Conservation (phyloP, 2,797 vertebrate genomes). For the Phalloptychus januarius region DNA sequence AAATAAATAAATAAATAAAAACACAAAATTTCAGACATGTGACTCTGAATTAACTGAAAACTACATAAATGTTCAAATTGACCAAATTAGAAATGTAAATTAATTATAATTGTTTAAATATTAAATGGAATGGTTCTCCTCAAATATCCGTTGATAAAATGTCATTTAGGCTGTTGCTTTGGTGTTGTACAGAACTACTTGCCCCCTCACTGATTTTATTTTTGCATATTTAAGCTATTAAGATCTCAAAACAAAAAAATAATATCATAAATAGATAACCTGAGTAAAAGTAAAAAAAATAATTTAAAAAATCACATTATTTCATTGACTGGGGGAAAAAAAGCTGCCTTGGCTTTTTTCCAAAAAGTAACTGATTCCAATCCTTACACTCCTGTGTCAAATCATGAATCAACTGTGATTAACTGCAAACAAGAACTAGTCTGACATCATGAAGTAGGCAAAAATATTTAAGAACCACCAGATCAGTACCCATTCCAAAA, state of each 20-base stretch:
- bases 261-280: not conserved
- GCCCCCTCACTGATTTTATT: not conserved
- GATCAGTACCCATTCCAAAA: not conserved
- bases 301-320: not conserved
- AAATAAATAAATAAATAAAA: not conserved
- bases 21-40: not conserved
- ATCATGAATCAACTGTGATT: not conserved
- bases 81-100: not conserved
- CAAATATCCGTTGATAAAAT: not conserved
- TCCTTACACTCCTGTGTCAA: not conserved
- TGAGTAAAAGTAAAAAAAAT: not conserved
- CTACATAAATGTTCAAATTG: not conserved
- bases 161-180: not conserved
- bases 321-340: not conserved
- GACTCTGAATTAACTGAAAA: not conserved
- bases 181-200: not conserved
- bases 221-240: not conserved
- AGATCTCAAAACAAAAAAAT: not conserved
- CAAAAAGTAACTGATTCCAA: not conserved
- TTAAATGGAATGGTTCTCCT: not conserved
- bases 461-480: not conserved
- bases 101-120: not conserved
- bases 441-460: not conserved
- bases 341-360: not conserved
- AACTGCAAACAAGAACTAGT: not conserved